Conservation (phyloP, 2,888 invertebrate genomes). For the Conchocele bisecta region DNA sequence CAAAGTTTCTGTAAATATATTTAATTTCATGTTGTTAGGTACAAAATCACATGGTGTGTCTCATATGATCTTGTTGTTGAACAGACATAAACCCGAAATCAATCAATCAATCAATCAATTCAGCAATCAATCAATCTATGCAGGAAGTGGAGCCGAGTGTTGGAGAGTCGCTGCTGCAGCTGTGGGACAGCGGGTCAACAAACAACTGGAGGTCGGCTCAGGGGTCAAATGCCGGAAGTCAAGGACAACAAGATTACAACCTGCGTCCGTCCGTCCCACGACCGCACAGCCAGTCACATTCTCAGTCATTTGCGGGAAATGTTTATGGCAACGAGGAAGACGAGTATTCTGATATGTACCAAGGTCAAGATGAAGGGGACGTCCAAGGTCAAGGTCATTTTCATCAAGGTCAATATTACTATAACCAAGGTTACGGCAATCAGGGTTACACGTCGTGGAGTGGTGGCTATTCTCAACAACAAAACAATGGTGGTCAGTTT, state of each 20-base stretch:
- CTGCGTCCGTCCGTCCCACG: not conserved
- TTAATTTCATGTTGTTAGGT: no score
- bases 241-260: constrained; percentile 1
- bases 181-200: constrained; percentile 82
- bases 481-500: no score
- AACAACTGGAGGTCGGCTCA: constrained; percentile 19
- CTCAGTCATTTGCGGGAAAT: not conserved
- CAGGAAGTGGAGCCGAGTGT: constrained; percentile 84
- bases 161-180: constrained; percentile 82
- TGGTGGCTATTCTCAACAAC: constrained; percentile 39
- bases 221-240: not conserved
- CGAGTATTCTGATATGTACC: not conserved
- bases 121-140: constrained; percentile 19
- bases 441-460: constrained; percentile 42
- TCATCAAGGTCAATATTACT: constrained; percentile 35
- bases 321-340: not conserved
- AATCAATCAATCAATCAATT: no score
- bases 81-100: no score
- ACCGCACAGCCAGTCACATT: constrained; percentile 4
- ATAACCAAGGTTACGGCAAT: constrained; percentile 22
- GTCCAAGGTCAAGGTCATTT: constrained; percentile 14
- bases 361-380: constrained; percentile 12
- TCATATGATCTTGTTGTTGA: no score
- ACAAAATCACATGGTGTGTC: no score
- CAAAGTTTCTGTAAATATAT: not conserved